phyloP scores from a whole-genome alignment of 2,113 vertebrate species.

The Saguinus midas region DNA sequence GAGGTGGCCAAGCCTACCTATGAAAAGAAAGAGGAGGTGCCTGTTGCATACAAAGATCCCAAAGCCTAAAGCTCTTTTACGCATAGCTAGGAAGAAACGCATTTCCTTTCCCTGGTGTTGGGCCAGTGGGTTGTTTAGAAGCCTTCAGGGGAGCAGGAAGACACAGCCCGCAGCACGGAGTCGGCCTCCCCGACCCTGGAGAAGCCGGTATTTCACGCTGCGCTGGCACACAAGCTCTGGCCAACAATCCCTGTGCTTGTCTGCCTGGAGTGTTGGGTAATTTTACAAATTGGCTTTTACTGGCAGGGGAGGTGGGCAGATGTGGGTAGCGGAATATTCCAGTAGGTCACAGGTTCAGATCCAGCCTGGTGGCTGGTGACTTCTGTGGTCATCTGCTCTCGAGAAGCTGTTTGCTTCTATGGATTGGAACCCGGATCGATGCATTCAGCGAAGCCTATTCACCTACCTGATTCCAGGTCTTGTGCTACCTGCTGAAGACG shows the following conservation, averaged over 20 bases:
- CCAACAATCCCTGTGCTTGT: background rate
- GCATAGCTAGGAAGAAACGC: rapidly evolving
- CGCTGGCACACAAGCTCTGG: rapidly evolving
- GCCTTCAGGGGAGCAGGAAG: background rate
- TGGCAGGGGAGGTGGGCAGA: background rate
- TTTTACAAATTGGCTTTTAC: slow-evolving; percentile 39
- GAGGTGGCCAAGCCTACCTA: background rate
- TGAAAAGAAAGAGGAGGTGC: background rate
- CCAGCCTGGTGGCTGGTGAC: background rate
- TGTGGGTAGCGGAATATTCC: background rate
- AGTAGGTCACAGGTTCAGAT: background rate
- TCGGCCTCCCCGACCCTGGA: background rate
- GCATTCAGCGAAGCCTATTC: rapidly evolving
- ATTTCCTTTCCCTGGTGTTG: background rate
- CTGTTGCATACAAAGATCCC: background rate
- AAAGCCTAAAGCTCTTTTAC: background rate
- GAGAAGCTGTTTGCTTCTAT: background rate
- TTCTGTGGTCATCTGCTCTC: background rate
- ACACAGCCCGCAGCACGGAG: rapidly evolving
- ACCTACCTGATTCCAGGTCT: background rate
- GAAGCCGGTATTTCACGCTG: background rate
- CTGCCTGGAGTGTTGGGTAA: background rate
- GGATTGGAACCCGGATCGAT: rapidly evolving
- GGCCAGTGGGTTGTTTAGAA: background rate
- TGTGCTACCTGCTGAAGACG: too few species aligned